Evolutionary conservation across 2,888 invertebrate genomes (phyloP).

Genomic region (Eupeodes latifasciatus): DNA sequence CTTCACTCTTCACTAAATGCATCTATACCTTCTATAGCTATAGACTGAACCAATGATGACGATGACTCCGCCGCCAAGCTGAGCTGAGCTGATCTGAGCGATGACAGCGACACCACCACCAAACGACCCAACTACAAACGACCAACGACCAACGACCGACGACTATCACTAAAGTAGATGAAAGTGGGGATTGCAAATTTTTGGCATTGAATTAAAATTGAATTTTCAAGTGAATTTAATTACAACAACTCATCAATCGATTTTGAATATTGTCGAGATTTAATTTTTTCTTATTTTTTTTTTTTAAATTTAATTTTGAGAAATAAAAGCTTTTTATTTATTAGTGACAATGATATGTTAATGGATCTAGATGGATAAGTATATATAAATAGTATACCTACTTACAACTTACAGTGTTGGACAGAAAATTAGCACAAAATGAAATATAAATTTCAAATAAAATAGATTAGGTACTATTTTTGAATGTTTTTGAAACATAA

Average conservation of each 20-base stretch:
- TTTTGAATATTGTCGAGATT: conserved; percentile 43
- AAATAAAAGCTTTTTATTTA: conserved; percentile 65
- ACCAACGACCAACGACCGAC: background rate
- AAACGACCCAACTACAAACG: background rate
- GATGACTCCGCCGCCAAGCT: background rate
- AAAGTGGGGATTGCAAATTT: conserved; percentile 27
- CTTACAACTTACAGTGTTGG: no score
- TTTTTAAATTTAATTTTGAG: conserved; percentile 24
- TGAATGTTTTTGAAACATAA: no score
- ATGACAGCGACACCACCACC: conserved; percentile 10
- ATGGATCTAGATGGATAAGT: conserved; percentile 47
- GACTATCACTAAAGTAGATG: background rate
- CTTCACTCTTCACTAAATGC: background rate
- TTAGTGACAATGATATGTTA: conserved; percentile 71
- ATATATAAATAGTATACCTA: background rate
- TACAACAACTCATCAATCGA: conserved; percentile 48
- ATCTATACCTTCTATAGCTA: no score
- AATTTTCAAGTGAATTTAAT: conserved; percentile 68
- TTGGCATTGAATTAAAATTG: conserved; percentile 59
- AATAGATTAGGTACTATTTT: no score
- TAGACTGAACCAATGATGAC: no score
- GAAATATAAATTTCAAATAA: no score
- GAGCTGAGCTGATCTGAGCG: background rate
- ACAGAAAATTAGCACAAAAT: no score
- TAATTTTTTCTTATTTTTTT: conserved; percentile 4